Conservation (phyloP, 2,888 invertebrate species). For the Cephus pulcher region DNA sequence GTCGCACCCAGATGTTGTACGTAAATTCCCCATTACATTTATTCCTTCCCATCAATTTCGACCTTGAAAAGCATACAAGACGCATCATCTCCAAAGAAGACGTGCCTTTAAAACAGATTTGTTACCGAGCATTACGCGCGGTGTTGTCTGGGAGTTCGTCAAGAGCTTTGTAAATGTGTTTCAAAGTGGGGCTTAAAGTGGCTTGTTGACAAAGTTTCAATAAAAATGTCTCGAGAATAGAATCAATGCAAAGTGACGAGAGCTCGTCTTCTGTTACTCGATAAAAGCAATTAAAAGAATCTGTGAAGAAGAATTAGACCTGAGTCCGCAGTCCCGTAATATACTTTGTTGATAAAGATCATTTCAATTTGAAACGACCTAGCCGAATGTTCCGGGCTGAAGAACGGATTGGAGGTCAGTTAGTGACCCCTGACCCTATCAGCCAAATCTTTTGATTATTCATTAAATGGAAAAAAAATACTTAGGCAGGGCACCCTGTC, state of each 20-base stretch:
- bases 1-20: not conserved
- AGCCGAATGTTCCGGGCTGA: not conserved
- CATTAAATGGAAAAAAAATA: not conserved
- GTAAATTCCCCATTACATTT: not conserved
- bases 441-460: not conserved
- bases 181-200: not conserved
- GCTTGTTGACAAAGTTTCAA: not conserved
- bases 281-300: not conserved
- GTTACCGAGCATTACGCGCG: not conserved
- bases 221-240: not conserved
- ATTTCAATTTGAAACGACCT: not conserved
- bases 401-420: not conserved
- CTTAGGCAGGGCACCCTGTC: constrained; percentile 41
- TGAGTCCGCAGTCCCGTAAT: not conserved
- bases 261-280: not conserved
- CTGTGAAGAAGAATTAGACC: not conserved
- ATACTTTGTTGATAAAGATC: not conserved
- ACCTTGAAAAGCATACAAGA: not conserved
- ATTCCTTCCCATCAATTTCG: not conserved
- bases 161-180: not conserved
- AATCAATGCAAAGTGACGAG: not conserved
- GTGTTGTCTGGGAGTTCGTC: not conserved
- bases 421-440: not conserved
- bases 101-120: not conserved
- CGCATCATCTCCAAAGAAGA: not conserved